Percentiles rank a stretch among this genome's conserved stretches.
These are phyloP conservation scores for Temnopleurus reevesii DNA, from an alignment of 53 echinoderm and acorn worm genomes.

Conservation along the genomic window DNA sequence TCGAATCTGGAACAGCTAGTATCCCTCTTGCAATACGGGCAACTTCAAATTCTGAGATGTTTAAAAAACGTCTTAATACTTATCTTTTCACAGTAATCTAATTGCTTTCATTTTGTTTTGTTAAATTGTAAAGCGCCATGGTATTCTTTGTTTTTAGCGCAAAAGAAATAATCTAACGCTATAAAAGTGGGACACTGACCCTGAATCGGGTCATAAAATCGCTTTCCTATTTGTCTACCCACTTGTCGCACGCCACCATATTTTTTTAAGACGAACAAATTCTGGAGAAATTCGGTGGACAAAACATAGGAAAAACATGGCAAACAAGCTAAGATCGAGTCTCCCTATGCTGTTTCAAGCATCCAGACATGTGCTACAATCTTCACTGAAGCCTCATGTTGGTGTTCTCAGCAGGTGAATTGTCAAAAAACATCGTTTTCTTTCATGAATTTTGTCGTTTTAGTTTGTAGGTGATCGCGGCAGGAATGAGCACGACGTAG, in stretches of 20 bases:
- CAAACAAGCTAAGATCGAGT: conserved; percentile 13
- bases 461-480: background rate
- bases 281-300: background rate
- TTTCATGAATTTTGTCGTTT: background rate
- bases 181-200: too few species aligned
- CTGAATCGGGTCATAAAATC: background rate
- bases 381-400: conserved; percentile 6
- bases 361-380: background rate
- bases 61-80: too few species aligned
- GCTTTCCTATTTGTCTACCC: background rate
- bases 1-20: too few species aligned
- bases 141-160: too few species aligned
- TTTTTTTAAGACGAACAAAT: background rate
- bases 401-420: conserved; percentile 36
- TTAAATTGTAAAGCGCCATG: too few species aligned
- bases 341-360: background rate
- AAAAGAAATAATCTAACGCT: too few species aligned
- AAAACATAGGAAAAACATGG: conserved; percentile 4
- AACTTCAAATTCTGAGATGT: too few species aligned
- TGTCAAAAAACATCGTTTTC: background rate
- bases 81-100: too few species aligned
- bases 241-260: background rate
- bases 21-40: too few species aligned
- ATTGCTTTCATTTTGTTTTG: too few species aligned
- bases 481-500: background rate